A percentile compares a stretch with the other conserved stretches of the same genome.
Evolutionary conservation across 2,113 vertebrate species (phyloP).

Genomic region (Physeter macrocephalus): DNA sequence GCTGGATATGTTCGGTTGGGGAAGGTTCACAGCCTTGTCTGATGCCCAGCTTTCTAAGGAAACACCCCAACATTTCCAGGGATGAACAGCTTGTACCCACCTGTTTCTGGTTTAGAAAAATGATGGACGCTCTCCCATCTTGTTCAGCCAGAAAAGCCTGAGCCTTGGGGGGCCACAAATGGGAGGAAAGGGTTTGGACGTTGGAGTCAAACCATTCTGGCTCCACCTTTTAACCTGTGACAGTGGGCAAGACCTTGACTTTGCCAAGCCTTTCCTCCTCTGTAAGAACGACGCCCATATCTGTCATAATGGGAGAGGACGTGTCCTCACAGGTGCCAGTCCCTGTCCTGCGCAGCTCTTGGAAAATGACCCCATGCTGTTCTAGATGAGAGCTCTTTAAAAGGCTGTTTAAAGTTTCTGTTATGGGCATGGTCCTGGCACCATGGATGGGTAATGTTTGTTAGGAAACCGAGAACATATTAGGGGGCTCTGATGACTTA

Average conservation of each 20-base stretch:
- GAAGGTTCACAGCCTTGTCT: background rate
- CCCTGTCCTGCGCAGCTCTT: background rate
- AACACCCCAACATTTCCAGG: background rate
- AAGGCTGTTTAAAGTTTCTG: background rate
- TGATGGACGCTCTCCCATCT: background rate
- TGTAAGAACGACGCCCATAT: background rate
- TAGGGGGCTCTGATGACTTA: background rate
- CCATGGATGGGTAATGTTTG: background rate
- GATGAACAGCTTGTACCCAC: background rate
- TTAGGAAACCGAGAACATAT: background rate
- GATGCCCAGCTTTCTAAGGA: background rate
- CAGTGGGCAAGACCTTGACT: background rate
- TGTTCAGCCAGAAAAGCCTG: background rate
- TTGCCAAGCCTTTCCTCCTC: background rate
- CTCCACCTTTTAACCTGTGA: background rate
- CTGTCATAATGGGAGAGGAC: background rate
- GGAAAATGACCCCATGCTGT: background rate
- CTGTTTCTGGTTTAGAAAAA: background rate
- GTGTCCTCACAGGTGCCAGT: background rate
- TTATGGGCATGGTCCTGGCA: background rate
- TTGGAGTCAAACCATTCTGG: background rate
- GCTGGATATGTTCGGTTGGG: background rate
- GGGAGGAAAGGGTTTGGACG: background rate
- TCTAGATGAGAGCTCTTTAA: background rate
- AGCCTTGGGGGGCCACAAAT: background rate